phyloP scores from a whole-genome alignment of 2,888 invertebrate species.

The Hydropsyche betteni region DNA sequence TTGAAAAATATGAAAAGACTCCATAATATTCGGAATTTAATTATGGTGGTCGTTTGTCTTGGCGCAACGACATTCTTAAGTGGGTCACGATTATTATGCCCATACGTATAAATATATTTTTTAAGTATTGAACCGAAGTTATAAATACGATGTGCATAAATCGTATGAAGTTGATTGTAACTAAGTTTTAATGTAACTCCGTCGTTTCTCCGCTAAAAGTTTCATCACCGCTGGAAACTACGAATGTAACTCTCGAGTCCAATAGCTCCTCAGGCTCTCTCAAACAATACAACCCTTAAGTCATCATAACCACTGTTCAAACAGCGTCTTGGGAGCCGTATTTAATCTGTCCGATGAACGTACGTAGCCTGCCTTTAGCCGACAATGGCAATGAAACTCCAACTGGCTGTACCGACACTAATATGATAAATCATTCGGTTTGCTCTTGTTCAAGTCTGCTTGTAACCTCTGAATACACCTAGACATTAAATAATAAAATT shows the following conservation, averaged over 20 bases:
- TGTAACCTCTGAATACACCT: too few relatives aligned
- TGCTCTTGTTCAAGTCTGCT: too few relatives aligned
- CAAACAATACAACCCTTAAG: constrained; percentile 43
- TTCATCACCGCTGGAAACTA: constrained; percentile 30
- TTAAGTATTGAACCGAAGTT: background rate
- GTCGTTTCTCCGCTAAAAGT: constrained; percentile 21
- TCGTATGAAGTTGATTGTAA: background rate
- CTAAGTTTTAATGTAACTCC: constrained; percentile 23
- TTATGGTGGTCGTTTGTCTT: constrained; percentile 30
- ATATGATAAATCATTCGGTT: too few relatives aligned
- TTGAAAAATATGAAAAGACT: constrained; percentile 19
- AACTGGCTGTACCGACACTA: background rate
- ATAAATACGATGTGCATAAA: constrained; percentile 2
- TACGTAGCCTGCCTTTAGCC: constrained; percentile 12
- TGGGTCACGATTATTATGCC: background rate
- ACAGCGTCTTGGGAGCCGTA: constrained; percentile 38
- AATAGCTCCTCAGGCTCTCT: constrained; percentile 41
- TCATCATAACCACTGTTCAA: constrained; percentile 43
- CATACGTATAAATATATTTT: background rate
- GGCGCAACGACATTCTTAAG: constrained; percentile 1
- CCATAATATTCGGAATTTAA: constrained; percentile 7
- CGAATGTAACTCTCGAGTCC: constrained; percentile 33
- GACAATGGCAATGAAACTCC: constrained; percentile 27
- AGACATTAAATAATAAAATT: too few relatives aligned
- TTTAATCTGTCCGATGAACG: constrained; percentile 27